Conservation (phyloP, 2,888 invertebrate genomes). For the Selenia dentaria region DNA sequence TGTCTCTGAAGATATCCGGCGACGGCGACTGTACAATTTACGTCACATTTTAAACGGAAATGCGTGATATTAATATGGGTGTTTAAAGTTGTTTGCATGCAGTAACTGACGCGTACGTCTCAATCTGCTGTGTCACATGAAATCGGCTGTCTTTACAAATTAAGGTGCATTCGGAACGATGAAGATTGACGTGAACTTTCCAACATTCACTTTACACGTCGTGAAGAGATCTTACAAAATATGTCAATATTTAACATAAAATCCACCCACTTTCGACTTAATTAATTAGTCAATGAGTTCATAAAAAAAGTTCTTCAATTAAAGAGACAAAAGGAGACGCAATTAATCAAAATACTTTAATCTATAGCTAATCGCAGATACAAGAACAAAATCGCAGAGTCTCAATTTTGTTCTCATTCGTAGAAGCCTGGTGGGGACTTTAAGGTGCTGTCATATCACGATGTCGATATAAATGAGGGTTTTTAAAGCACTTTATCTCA, state of each 20-base stretch:
- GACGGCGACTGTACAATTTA: constrained; percentile 44
- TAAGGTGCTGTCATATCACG: too few relatives aligned
- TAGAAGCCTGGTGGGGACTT: too few relatives aligned
- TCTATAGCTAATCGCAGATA: too few relatives aligned
- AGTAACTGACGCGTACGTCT: constrained; percentile 51
- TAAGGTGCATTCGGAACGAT: constrained; percentile 45
- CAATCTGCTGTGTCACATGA: constrained; percentile 59
- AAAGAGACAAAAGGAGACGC: constrained; percentile 7
- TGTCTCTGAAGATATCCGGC: constrained; percentile 12
- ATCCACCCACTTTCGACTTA: constrained; percentile 13
- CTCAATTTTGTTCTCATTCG: too few relatives aligned
- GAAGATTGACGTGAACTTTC: constrained; percentile 39
- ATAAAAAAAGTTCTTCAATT: constrained; percentile 1
- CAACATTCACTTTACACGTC: constrained; percentile 50
- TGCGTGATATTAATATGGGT: constrained; percentile 54
- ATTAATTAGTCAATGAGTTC: constrained; percentile 2
- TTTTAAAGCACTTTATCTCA: too few relatives aligned
- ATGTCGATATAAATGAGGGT: too few relatives aligned
- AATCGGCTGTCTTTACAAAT: constrained; percentile 55
- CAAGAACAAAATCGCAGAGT: too few relatives aligned
- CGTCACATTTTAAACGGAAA: constrained; percentile 53
- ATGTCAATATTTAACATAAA: constrained; percentile 33
- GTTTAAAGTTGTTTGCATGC: constrained; percentile 50
- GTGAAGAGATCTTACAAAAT: constrained; percentile 49
- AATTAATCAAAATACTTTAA: too few relatives aligned